phyloP scores from a whole-genome alignment of 2,797 vertebrate species.

The Protosalanx chinensis region DNA sequence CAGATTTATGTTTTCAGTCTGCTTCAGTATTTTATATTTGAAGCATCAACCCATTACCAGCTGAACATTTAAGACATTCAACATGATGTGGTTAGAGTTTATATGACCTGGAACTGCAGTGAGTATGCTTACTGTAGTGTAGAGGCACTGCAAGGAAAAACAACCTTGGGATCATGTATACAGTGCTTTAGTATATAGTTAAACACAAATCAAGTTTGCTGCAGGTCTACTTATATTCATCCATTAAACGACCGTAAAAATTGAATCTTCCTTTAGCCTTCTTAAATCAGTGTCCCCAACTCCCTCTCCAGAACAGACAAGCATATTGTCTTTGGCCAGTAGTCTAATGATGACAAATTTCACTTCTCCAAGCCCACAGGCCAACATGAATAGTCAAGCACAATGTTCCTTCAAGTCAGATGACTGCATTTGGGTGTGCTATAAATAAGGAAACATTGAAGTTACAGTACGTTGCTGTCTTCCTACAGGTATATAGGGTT shows the following conservation, averaged over 20 bases:
- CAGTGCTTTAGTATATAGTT: constrained; percentile 9
- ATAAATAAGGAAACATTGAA: background rate
- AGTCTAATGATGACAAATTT: constrained; percentile 57
- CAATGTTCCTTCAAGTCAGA: background rate
- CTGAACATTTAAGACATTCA: too few relatives aligned
- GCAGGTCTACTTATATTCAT: constrained; percentile 51
- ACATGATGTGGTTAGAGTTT: too few relatives aligned
- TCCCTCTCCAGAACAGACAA: constrained; percentile 31
- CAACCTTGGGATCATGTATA: too few relatives aligned
- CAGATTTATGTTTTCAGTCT: too few relatives aligned
- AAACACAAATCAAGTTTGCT: constrained; percentile 48
- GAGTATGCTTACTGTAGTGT: too few relatives aligned
- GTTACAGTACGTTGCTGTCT: too few relatives aligned
- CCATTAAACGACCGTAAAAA: constrained; percentile 54
- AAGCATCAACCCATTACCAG: too few relatives aligned
- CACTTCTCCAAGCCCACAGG: background rate
- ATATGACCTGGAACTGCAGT: too few relatives aligned
- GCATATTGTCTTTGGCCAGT: constrained; percentile 37
- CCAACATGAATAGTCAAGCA: background rate
- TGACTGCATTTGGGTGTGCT: background rate
- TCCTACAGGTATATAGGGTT: too few relatives aligned
- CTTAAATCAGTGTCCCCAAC: constrained; percentile 67
- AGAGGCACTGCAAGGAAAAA: too few relatives aligned
- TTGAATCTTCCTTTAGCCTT: constrained; percentile 61
- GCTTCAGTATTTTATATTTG: too few relatives aligned